Evolutionary conservation across 2,888 invertebrate species (phyloP).

Genomic region (Drosophila quinaria): DNA sequence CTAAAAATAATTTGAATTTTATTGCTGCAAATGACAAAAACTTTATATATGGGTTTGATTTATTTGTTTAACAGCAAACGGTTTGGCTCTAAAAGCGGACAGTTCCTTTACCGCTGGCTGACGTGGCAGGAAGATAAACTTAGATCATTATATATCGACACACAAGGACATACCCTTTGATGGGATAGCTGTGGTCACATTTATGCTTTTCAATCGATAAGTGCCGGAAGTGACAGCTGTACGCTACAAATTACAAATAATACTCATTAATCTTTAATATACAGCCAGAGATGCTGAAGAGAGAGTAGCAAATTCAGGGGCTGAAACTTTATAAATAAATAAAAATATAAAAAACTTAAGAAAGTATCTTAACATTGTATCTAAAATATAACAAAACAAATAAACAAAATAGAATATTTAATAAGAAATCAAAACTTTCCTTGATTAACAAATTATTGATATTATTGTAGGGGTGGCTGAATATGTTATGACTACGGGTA

Average conservation of each 20-base stretch:
- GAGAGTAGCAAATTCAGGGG: too few relatives aligned
- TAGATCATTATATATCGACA: slow-evolving; percentile 9
- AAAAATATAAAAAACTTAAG: background rate
- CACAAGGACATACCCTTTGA: slow-evolving; percentile 2
- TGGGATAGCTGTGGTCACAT: background rate
- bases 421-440: slow-evolving; percentile 10
- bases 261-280: background rate
- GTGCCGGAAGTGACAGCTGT: slow-evolving; percentile 6
- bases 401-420: too few relatives aligned
- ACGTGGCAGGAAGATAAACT: background rate
- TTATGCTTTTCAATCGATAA: slow-evolving; percentile 10
- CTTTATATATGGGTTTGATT: slow-evolving; percentile 61
- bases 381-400: background rate
- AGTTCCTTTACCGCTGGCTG: slow-evolving; percentile 9
- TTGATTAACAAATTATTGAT: slow-evolving; percentile 16
- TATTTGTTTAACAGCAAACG: slow-evolving; percentile 55
- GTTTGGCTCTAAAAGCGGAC: slow-evolving; percentile 11
- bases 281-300: background rate
- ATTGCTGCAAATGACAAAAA: slow-evolving; percentile 71
- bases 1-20: slow-evolving; percentile 74
- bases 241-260: background rate
- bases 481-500: slow-evolving; percentile 7
- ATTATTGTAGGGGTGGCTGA: slow-evolving; percentile 14
- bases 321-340: background rate
- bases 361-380: background rate